A percentile compares a stretch with the other conserved stretches of the same genome.
phyloP scores from a whole-genome alignment of 2,113 vertebrate genomes.

The Ophiodon elongatus region DNA sequence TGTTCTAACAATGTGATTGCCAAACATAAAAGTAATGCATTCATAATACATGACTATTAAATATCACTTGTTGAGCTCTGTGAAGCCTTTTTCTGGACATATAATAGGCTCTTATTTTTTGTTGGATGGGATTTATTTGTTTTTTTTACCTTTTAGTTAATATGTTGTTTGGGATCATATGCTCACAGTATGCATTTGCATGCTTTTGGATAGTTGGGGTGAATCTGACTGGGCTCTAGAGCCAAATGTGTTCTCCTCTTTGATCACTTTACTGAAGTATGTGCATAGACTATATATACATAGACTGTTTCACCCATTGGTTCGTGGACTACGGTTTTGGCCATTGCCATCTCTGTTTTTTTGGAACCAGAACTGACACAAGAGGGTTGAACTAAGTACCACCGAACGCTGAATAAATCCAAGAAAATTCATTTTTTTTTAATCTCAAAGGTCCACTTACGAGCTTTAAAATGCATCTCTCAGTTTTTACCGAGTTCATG shows the following conservation, averaged over 20 bases:
- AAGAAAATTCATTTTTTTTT: too few species aligned
- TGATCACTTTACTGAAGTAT: too few species aligned
- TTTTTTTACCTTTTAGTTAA: background rate
- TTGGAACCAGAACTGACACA: too few species aligned
- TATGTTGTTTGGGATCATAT: background rate
- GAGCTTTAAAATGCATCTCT: background rate
- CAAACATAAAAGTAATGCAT: constrained; percentile 40
- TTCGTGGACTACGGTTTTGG: too few species aligned
- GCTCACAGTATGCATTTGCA: too few species aligned
- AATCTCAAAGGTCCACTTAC: too few species aligned
- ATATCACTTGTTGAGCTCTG: constrained; percentile 1
- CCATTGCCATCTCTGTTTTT: too few species aligned
- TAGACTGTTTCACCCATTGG: too few species aligned
- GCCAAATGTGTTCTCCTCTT: background rate
- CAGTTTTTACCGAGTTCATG: background rate
- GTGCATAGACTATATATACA: too few species aligned
- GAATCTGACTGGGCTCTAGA: background rate
- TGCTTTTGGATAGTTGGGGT: background rate
- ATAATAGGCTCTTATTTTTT: background rate
- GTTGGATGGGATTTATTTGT: too few species aligned
- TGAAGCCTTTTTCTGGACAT: background rate
- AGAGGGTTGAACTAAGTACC: too few species aligned
- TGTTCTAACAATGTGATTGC: constrained; percentile 39
- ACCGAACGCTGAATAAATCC: too few species aligned
- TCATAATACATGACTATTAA: constrained; percentile 25